Evolutionary conservation across 2,888 invertebrate genomes (phyloP), one percentile per base, ranked within the genome.

Genomic region (Calliopum simillimum): DNA sequence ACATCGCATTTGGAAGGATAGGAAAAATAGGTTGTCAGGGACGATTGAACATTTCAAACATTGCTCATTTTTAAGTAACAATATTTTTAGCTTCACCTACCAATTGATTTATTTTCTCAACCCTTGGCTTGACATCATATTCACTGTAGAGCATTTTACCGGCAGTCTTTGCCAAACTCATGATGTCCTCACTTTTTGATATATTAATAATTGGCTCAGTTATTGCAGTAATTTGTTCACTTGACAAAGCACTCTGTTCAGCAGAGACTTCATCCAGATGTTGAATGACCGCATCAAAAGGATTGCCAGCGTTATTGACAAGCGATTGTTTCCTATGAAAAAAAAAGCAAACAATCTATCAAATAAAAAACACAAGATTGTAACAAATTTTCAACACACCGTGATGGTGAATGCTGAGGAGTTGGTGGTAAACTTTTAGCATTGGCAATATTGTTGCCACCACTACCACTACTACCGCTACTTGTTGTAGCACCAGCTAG

Each of bases 111-210:
- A 98, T 94, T 86, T 94, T 93, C 53, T 90, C 89, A 70, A 91
- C 90, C 74, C 94, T 88, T 74, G 92, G 92, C 44, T 89, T 88
- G 4, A 91, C 89, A 21, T 91, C 88, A 77, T 94, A 87, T 77
- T 90, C 88, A 66, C 90, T 89, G 82, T 94, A 97, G 71, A 98
- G 90, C 80, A 92, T 92, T 81, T 91, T 92, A 58, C 97, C 97
- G 73, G 93, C 92, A 82, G 94, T 93, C 86, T 97, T 93, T 19
- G 98, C 97, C 76, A 93, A 90, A 70, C 93, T 93, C 88, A 98
- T 95, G 76, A 97, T 89, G 75, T 92, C 91, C 81, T 96, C 95
- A 80, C 94, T 93, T 74, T 79, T 80, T 0, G 80, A 75, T 21
- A 82, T 79, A 21, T 74, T 73, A 43, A 86, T 77, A n/a, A 86